Evolutionary conservation across 1,140 invertebrate species (phyloP), one percentile per base, ranked within the genome.

Genomic region (Copidosoma floridanum): DNA sequence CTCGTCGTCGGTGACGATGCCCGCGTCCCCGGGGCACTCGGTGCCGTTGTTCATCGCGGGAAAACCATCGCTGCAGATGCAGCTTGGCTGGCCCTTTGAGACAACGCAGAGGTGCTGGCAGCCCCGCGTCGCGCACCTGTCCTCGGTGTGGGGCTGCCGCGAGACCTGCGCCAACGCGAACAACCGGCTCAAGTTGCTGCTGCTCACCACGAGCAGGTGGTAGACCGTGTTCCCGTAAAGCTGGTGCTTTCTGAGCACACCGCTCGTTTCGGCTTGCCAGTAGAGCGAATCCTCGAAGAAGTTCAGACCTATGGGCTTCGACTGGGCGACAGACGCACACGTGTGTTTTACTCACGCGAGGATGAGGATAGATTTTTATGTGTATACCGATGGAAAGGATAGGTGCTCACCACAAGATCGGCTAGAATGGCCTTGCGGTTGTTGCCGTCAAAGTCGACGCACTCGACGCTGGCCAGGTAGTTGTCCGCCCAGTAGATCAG

Each of bases 401-500:
- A 0, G 29, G 29, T 0, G 29, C 24, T 61, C 46, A 61, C 58
- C 3, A 40, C 18, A 32, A 61, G 26, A 20, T 61, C 20, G 11
- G 23, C 24, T 1, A 41, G 16, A 21, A 61, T 61, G 7, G 35
- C 26, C 47, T 82, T 80, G 18, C 90, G 78, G 69, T 89, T 85
- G 18, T 81, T 84, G 26, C 92, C 92, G 73, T 94, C 88, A 27
- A 92, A 85, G 67, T 87, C 84, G 53, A 85, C 83, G 27, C 88
- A 82, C 77, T 93, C 90, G 52, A 94, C 88, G 65, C 87, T 88
- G 6, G 18, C 29, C 2, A 26, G 14, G 86, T 3, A 88, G 76
- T 53, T 85, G 75, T 93, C 90, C 2, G 85, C 82, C 89, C 89
- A 93, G 77, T 92, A 93, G 0, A 93, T 67, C 47, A 88, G 74